phyloP scores from a whole-genome alignment of 23 tunicate species.

The Halocynthia roretzi region DNA sequence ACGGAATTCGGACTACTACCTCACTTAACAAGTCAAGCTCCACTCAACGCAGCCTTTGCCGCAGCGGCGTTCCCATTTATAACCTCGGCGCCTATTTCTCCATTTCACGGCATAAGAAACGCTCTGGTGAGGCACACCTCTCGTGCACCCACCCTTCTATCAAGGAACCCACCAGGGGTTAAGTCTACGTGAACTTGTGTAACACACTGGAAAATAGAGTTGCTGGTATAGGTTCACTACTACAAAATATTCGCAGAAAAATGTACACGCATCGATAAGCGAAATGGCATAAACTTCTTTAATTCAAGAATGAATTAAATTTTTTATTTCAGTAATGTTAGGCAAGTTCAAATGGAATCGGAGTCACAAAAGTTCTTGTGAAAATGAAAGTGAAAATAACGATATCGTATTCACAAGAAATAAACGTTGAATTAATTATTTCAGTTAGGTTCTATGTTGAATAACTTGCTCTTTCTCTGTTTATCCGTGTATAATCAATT shows the following conservation, averaged over 20 bases:
- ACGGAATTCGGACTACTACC: constrained; percentile 10
- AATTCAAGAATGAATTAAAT: no score
- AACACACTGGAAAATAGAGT: background rate
- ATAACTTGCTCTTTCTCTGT: no score
- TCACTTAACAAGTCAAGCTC: constrained; percentile 2
- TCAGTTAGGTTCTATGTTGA: no score
- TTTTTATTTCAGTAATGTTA: no score
- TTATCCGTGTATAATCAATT: no score
- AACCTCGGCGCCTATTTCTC: background rate
- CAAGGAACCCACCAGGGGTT: background rate
- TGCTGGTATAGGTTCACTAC: background rate
- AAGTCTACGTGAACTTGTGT: background rate
- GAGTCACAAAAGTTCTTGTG: no score
- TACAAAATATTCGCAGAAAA: background rate
- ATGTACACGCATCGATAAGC: no score
- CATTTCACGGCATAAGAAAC: constrained; percentile 10
- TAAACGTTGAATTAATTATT: no score
- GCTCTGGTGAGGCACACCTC: background rate
- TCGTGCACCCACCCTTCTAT: background rate
- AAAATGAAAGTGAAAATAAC: no score
- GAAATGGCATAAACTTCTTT: no score
- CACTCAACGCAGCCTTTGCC: background rate
- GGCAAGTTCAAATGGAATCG: no score
- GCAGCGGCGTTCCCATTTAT: background rate
- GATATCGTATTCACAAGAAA: no score